Evolutionary conservation across 1,140 invertebrate species (phyloP), one percentile per base, ranked within the genome.

Genomic region (Littorina saxatilis): DNA sequence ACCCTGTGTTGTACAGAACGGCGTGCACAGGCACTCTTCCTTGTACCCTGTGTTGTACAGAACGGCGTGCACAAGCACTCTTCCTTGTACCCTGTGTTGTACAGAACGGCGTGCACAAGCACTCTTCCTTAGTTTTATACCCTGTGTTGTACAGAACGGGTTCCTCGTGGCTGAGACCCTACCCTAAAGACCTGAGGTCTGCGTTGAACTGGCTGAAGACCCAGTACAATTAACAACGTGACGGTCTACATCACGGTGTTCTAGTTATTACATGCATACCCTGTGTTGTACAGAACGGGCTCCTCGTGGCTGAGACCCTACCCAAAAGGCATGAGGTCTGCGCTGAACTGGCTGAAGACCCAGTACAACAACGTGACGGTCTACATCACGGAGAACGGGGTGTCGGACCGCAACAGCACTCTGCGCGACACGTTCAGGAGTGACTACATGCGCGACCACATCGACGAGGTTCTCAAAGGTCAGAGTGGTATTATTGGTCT

Each of bases 381-480:
- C 0, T 88, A 95, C 5, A 91, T 96, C 11, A 95, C 95, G 0
- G 95, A 96, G 93, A 96, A 96, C 87, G 95, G 95, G 47, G 94
- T 86, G 91, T 92, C 90, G 80, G 92, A 92, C 90, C 77, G 68
- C 1, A 84, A 86, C 77, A 91, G 90, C 1, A 93, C 93, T 50
- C 78, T 93, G 11, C 83, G 92, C n/a, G 94, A 95, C 86, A 84
- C 92, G 9, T 87, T 92, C 63, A 91, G 94, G 70, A 90, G 94
- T 17, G 74, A 91, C 9, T 95, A 93, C 85, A 93, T 92, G 55
- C 88, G 83, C 40, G 88, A 92, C 15, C 95, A 96, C 86, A 91
- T 96, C 35, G 93, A 94, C 75, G 92, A 94, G 7, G 89, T 96
- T 79, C 91, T 95, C 37, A 92, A 94, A 80, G 89, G 90, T 91